Base-by-base conservation (phyloP, 2,888 invertebrate species). In the Drosophila mimica region DNA sequence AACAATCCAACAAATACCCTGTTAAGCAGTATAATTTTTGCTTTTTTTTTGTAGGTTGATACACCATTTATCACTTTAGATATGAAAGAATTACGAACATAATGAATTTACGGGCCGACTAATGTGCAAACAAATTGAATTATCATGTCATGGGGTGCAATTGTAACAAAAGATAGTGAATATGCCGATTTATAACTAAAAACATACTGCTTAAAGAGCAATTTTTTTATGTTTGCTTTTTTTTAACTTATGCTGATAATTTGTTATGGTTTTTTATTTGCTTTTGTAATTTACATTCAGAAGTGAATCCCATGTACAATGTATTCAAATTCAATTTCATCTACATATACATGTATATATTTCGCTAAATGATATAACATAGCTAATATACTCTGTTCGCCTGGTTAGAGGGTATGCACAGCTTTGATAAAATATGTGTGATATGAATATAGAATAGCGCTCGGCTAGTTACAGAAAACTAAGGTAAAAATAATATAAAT, bases 401-500 rank as follows among this genome's bases (percentile, higher is more conserved):
- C 1, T 9, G 0, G 1, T 20, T 31, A 15, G 38, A 53, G 65
- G 65, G 79, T 34, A 59, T 68, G 13, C 17, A 56, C 64, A 13
- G 30, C 7, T 40, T 43, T 56, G 61, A 34, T 56, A 38, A 56
- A 49, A 54, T 49, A 46, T 54, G 53, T 51, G 46, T 59, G 51
- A 79, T 76, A 76, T 74, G 61, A 79, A 74, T 53, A 70, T 79
- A 80, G 74, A 85, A 80, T 72, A 60, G 60, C 62, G 69, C 65
- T 51, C 61, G 61, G 79, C 46, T 73, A 74, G 87, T 84, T 88
- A 88, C 81, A 86, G 70, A 70, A 69, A 60, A 66, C 53, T 60
- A 58, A 68, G 40, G 28, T 38, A 70, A 30, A 49, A 56, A 36
- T 53, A 69, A 56, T 54, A 68, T 52, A 69, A 69, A 54, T 61